Conservation (phyloP, 37 sponge, comb jelly and placozoan genomes). For the Hexactinellida sp. region DNA sequence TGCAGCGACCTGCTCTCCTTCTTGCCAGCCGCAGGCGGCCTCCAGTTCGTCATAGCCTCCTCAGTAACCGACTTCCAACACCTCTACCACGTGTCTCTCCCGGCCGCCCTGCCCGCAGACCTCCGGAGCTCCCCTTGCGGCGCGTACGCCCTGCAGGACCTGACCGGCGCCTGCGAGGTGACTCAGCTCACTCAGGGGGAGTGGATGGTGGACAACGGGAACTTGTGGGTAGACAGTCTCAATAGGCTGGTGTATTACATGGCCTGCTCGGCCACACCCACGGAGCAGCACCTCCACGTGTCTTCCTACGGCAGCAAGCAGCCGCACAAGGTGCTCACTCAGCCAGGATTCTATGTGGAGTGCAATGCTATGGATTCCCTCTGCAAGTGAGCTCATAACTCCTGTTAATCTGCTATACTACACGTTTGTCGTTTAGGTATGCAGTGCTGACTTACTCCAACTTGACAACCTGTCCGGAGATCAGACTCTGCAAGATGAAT, state of each 20-base stretch:
- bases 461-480: neutral
- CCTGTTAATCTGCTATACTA: neutral
- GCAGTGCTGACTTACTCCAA: neutral
- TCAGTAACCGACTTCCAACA: neutral
- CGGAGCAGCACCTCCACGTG: constrained; percentile 64
- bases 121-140: neutral
- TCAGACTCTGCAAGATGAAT: neutral
- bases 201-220: neutral
- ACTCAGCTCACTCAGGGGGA: neutral
- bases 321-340: constrained; percentile 22
- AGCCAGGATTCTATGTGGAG: constrained; percentile 20
- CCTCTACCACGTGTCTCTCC: neutral
- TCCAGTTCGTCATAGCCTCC: neutral
- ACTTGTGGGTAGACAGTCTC: constrained; percentile 40
- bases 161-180: neutral
- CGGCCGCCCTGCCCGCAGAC: neutral
- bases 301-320: neutral
- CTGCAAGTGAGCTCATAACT: neutral
- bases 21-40: neutral
- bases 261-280: constrained; percentile 28
- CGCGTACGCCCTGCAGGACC: neutral
- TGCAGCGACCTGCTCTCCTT: neutral
- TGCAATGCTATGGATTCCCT: neutral
- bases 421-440: neutral
- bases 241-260: constrained; percentile 41